Evolutionary conservation across 2,888 invertebrate species (phyloP).

Genomic region (Phania funesta): DNA sequence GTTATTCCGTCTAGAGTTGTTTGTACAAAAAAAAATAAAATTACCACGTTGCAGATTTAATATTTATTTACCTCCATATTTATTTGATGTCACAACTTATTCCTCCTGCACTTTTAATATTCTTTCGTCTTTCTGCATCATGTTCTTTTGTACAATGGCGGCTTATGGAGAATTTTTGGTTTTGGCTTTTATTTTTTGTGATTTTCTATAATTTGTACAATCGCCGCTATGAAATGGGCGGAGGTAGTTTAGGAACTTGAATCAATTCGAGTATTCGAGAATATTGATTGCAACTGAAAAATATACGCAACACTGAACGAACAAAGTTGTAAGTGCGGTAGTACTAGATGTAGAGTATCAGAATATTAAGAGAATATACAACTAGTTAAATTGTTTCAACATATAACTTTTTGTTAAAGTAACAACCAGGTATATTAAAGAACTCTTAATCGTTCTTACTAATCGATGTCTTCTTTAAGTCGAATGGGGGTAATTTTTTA

Average conservation of each 20-base stretch:
- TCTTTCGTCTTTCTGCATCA: conserved; percentile 14
- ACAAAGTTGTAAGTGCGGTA: too few species aligned
- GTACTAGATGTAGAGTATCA: too few species aligned
- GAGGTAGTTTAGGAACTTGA: neutral
- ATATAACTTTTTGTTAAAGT: too few species aligned
- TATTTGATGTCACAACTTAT: conserved; percentile 26
- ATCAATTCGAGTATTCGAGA: neutral
- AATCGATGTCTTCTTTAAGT: too few species aligned
- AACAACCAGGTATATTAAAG: too few species aligned
- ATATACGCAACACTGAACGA: too few species aligned
- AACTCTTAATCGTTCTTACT: too few species aligned
- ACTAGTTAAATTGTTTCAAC: too few species aligned
- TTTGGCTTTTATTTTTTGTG: conserved; percentile 31
- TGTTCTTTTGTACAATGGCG: conserved; percentile 55
- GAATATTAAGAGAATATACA: too few species aligned
- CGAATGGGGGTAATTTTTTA: too few species aligned
- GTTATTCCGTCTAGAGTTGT: conserved; percentile 33
- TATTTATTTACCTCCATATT: conserved; percentile 52
- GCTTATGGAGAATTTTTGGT: conserved; percentile 44
- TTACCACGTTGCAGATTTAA: conserved; percentile 45
- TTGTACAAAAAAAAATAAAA: conserved; percentile 59
- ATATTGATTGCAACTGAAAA: too few species aligned
- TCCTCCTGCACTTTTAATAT: conserved; percentile 38
- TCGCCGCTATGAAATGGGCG: neutral
- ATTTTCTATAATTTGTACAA: conserved; percentile 53